phyloP scores from a whole-genome alignment of 2,797 vertebrate genomes.

The Onychomys torridus region DNA sequence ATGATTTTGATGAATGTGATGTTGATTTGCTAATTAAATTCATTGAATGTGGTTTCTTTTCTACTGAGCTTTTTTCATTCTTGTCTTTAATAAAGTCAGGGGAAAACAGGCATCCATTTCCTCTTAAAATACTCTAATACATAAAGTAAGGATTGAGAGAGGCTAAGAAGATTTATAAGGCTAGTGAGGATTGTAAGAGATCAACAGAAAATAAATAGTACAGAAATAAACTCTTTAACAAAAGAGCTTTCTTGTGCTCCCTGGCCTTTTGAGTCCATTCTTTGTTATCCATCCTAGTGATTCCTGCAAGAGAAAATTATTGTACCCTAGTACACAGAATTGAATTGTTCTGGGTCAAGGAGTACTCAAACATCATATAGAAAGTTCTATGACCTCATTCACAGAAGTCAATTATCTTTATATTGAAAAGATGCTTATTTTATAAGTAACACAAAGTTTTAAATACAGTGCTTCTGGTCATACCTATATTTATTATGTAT shows the following conservation, averaged over 20 bases:
- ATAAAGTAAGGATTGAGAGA: constrained; percentile 33
- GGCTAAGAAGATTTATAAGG: constrained; percentile 64
- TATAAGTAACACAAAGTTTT: neutral
- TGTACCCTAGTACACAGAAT: neutral
- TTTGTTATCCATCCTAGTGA: constrained; percentile 57
- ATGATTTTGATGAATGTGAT: neutral
- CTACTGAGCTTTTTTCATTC: neutral
- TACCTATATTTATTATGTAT: neutral
- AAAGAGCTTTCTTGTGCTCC: constrained; percentile 47
- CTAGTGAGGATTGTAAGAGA: constrained; percentile 57
- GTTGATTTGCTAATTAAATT: constrained; percentile 32
- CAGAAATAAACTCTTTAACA: constrained; percentile 67
- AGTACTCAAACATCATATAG: constrained; percentile 28
- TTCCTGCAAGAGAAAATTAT: constrained; percentile 61
- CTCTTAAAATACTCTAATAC: constrained; percentile 44
- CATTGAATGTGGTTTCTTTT: neutral
- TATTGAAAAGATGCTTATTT: constrained; percentile 38
- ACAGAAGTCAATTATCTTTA: neutral
- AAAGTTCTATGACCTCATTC: constrained; percentile 1
- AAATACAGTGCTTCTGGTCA: neutral
- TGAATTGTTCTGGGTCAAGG: constrained; percentile 58
- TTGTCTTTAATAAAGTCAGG: neutral
- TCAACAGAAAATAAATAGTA: constrained; percentile 56
- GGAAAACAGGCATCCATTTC: neutral
- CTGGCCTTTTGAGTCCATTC: constrained; percentile 59